These are phyloP conservation scores for Anodontia alba DNA, from an alignment of 2,888 invertebrate genomes.

Conservation along the genomic window DNA sequence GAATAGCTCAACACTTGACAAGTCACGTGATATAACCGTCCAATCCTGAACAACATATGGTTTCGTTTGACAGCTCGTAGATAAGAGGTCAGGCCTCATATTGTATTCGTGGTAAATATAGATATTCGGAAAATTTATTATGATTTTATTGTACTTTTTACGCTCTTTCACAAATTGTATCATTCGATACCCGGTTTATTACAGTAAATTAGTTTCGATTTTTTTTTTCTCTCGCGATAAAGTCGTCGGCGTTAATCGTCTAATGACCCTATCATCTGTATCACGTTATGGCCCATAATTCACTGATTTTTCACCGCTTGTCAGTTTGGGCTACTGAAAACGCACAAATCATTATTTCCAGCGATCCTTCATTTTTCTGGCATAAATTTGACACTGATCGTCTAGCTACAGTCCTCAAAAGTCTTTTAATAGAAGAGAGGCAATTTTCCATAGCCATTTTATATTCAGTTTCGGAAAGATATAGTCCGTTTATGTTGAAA, in stretches of 20 bases:
- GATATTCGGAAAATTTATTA: constrained; percentile 25
- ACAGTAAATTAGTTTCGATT: constrained; percentile 16
- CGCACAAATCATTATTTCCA: constrained; percentile 17
- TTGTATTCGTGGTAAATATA: neutral
- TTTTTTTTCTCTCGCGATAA: constrained; percentile 3
- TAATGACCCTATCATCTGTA: constrained; percentile 9
- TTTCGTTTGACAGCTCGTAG: constrained; percentile 68
- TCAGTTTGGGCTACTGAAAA: constrained; percentile 48
- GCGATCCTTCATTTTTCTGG: constrained; percentile 18
- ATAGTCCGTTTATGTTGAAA: constrained; percentile 12
- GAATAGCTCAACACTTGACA: constrained; percentile 62
- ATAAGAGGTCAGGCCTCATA: constrained; percentile 47
- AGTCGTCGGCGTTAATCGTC: neutral
- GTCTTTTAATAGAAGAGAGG: neutral
- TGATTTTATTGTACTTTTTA: constrained; percentile 6
- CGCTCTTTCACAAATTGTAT: constrained; percentile 16
- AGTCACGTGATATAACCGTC: constrained; percentile 68
- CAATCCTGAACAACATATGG: constrained; percentile 65
- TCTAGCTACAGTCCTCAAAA: neutral
- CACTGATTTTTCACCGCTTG: constrained; percentile 74
- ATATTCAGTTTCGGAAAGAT: neutral
- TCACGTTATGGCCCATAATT: constrained; percentile 67
- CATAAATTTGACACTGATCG: constrained; percentile 23
- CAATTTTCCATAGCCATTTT: constrained; percentile 5
- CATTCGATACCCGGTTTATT: constrained; percentile 16